Conservation (phyloP, 1,140 invertebrate genomes). For the Hyles vespertilio region DNA sequence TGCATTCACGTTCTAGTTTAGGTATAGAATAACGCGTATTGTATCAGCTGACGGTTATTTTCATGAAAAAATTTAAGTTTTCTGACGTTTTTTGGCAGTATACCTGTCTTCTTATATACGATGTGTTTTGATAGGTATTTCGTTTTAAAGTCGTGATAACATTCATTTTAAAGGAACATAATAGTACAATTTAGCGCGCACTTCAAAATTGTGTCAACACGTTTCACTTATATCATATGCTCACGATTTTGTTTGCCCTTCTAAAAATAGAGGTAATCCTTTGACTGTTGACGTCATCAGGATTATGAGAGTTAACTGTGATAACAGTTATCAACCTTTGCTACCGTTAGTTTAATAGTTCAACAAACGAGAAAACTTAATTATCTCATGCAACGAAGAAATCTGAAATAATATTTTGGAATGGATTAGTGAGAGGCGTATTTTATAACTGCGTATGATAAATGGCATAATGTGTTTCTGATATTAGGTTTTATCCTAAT, state of each 20-base stretch:
- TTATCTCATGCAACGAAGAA: not conserved
- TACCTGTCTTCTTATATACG: too few relatives aligned
- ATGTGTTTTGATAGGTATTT: not conserved
- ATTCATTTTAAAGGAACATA: slow-evolving; percentile 1
- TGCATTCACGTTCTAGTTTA: too few relatives aligned
- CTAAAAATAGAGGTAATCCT: slow-evolving; percentile 13
- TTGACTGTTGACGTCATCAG: slow-evolving; percentile 12
- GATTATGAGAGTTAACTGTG: slow-evolving; percentile 18
- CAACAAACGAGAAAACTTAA: not conserved
- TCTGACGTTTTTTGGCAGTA: too few relatives aligned
- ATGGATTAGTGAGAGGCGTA: too few relatives aligned
- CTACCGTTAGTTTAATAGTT: slow-evolving; percentile 3
- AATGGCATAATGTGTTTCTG: too few relatives aligned
- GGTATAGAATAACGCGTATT: too few relatives aligned
- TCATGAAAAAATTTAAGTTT: too few relatives aligned
- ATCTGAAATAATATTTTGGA: too few relatives aligned
- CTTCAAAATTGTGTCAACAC: slow-evolving; percentile 4
- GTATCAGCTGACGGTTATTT: too few relatives aligned
- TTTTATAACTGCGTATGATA: too few relatives aligned
- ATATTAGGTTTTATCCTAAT: too few relatives aligned
- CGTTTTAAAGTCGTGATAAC: slow-evolving; percentile 9
- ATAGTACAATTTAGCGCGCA: slow-evolving; percentile 4
- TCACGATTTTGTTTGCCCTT: slow-evolving; percentile 7
- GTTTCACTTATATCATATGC: slow-evolving; percentile 9
- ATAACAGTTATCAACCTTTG: slow-evolving; percentile 17